These are phyloP conservation scores for Enhydra lutris DNA, from an alignment of 2,113 vertebrate genomes.

Conservation along the genomic window DNA sequence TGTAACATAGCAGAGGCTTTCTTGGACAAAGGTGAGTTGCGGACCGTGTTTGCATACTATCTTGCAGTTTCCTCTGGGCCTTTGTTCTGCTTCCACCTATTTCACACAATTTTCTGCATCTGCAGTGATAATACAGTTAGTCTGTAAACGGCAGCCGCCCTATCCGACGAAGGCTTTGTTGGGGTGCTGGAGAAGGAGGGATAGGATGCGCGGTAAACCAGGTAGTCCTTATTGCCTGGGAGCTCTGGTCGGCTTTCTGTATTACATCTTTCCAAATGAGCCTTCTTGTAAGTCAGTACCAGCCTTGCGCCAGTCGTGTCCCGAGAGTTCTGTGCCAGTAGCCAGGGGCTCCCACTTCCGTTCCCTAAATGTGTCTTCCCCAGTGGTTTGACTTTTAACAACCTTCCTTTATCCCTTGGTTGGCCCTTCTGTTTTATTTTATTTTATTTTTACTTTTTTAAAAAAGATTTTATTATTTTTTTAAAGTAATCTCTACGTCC, in stretches of 20 bases:
- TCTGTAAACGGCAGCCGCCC: background rate
- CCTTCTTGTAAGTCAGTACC: conserved; percentile 65
- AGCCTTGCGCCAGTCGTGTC: conserved; percentile 29
- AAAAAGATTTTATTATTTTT: background rate
- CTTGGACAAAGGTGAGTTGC: background rate
- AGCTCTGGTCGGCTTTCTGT: background rate
- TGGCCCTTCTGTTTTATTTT: background rate
- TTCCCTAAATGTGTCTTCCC: background rate
- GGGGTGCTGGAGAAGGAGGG: background rate
- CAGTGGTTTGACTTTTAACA: background rate
- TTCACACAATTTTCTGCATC: background rate
- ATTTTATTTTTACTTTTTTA: background rate
- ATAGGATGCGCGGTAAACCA: background rate
- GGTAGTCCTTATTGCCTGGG: background rate
- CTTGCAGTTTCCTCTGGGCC: background rate
- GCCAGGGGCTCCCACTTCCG: background rate
- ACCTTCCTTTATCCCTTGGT: conserved; percentile 3
- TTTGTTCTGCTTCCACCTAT: background rate
- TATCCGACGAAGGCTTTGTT: background rate
- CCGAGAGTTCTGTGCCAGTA: background rate
- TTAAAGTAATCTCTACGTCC: background rate
- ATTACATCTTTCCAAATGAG: conserved; percentile 19
- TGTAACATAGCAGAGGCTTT: background rate
- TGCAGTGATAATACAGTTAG: background rate
- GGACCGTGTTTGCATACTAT: background rate